phyloP scores from a whole-genome alignment of 2,797 vertebrate genomes.

The Pristis pectinata region DNA sequence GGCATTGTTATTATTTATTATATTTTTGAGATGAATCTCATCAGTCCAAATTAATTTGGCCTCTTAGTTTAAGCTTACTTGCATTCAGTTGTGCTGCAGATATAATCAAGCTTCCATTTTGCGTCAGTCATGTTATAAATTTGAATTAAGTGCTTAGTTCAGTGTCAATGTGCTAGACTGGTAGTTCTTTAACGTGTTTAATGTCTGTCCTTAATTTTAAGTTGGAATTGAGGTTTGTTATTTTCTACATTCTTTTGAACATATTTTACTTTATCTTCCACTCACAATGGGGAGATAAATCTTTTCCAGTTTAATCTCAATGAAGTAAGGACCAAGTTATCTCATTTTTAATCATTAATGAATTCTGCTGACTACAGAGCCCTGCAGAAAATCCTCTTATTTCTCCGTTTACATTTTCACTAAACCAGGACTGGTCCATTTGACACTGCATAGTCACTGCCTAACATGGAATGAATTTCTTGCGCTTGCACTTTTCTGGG shows the following conservation, averaged over 20 bases:
- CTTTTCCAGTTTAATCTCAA: constrained; percentile 9
- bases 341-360: constrained; percentile 17
- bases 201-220: constrained; percentile 14
- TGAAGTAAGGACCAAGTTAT: background rate
- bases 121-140: constrained; percentile 6
- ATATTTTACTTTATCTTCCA: background rate
- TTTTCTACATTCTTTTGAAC: constrained; percentile 21
- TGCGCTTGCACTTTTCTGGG: constrained; percentile 18
- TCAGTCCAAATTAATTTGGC: constrained; percentile 34
- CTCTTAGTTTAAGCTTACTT: constrained; percentile 23
- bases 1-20: background rate
- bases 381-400: background rate
- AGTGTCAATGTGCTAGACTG: constrained; percentile 17
- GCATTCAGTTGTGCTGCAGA: background rate
- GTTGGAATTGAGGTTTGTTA: background rate
- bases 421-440: constrained; percentile 27
- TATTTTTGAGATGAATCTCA: background rate
- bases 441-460: constrained; percentile 30
- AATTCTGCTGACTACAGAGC: constrained; percentile 30
- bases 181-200: background rate
- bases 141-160: constrained; percentile 6
- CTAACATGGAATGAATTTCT: constrained; percentile 19
- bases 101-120: constrained; percentile 29
- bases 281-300: background rate
- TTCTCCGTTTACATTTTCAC: constrained; percentile 21